Conservation (phyloP, 1,140 invertebrate genomes). For the Sogatella furcifera region DNA sequence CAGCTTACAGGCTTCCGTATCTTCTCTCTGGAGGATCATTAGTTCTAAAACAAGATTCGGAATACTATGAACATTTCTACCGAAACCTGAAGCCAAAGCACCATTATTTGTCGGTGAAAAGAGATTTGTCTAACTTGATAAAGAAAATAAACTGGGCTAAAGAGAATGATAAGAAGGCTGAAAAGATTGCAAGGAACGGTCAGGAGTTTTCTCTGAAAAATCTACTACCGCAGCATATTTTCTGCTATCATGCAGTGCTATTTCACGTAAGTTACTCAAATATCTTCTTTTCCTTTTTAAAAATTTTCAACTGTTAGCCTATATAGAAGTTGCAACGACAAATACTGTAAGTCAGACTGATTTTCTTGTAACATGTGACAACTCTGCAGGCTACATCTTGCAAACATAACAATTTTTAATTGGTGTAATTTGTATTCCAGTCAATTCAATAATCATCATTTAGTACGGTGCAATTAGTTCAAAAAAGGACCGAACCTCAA, state of each 20-base stretch:
- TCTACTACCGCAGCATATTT: slow-evolving; percentile 73
- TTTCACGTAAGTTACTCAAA: slow-evolving; percentile 47
- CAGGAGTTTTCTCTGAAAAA: slow-evolving; percentile 63
- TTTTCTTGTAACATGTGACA: too few relatives aligned
- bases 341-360: too few relatives aligned
- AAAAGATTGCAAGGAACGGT: slow-evolving; percentile 57
- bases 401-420: too few relatives aligned
- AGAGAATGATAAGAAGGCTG: slow-evolving; percentile 59
- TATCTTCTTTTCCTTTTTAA: neutral
- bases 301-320: neutral
- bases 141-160: slow-evolving; percentile 72
- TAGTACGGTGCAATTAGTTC: too few relatives aligned
- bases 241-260: slow-evolving; percentile 79
- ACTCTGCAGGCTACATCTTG: too few relatives aligned
- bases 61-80: slow-evolving; percentile 94
- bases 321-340: too few relatives aligned
- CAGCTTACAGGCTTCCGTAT: slow-evolving; percentile 89
- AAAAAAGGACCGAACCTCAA: too few relatives aligned
- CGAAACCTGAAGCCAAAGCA: slow-evolving; percentile 54
- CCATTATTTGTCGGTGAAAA: slow-evolving; percentile 78
- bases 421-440: too few relatives aligned
- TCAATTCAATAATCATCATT: too few relatives aligned
- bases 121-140: slow-evolving; percentile 69
- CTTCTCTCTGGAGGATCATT: slow-evolving; percentile 75
- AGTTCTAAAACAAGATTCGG: slow-evolving; percentile 85